Evolutionary conservation across 2,113 vertebrate genomes (phyloP).

Genomic region (Pandion haliaetus): DNA sequence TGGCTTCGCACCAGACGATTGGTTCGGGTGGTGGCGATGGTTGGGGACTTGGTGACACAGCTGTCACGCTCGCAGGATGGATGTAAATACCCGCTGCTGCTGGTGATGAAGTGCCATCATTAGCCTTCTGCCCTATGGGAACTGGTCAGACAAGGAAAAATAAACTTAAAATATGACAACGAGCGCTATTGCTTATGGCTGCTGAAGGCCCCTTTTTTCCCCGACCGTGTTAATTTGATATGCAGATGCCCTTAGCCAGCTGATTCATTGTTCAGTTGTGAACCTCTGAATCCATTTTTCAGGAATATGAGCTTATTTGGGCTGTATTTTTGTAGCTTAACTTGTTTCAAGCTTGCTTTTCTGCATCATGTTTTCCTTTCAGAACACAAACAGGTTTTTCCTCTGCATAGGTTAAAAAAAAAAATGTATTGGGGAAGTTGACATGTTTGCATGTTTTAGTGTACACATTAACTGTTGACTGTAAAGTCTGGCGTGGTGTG

Average conservation of each 20-base stretch:
- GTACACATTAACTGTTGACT: fast-evolving
- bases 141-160: slow-evolving; percentile 67
- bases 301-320: neutral
- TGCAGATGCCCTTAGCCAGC: slow-evolving; percentile 36
- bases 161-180: slow-evolving; percentile 47
- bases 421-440: fast-evolving
- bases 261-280: neutral
- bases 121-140: slow-evolving; percentile 71
- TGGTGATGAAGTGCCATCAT: slow-evolving; percentile 71
- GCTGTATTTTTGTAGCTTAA: neutral
- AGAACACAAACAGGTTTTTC: neutral
- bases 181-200: slow-evolving; percentile 10
- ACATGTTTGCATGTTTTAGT: fast-evolving
- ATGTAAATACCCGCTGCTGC: slow-evolving; percentile 33
- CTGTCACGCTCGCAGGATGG: slow-evolving; percentile 67
- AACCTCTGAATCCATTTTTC: neutral
- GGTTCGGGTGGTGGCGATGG: slow-evolving; percentile 36
- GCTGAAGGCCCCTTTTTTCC: neutral
- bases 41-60: slow-evolving; percentile 65
- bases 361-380: fast-evolving
- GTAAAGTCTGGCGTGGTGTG: fast-evolving
- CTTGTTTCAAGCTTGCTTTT: neutral
- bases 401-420: neutral
- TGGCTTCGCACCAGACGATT: slow-evolving; percentile 29
- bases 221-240: neutral